Evolutionary conservation across 2,888 invertebrate genomes (phyloP).

Genomic region (Lasius fuliginosus): DNA sequence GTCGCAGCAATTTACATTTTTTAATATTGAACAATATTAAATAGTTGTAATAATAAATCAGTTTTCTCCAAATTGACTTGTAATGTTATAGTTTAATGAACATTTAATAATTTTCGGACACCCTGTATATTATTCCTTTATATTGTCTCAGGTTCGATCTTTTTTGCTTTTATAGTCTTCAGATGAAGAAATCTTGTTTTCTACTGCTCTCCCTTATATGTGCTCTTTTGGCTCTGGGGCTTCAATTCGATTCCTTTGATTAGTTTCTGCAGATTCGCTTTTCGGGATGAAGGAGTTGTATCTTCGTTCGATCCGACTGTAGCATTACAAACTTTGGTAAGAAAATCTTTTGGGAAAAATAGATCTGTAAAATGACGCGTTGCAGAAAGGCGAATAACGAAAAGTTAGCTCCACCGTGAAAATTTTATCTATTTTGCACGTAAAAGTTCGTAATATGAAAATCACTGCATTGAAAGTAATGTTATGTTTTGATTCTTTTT

Average conservation of each 20-base stretch:
- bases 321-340: constrained; percentile 18
- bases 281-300: constrained; percentile 31
- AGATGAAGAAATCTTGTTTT: constrained; percentile 38
- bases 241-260: constrained; percentile 47
- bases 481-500: not conserved
- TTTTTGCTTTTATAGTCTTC: constrained; percentile 1
- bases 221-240: constrained; percentile 24
- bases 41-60: not conserved
- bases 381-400: constrained; percentile 8
- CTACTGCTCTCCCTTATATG: constrained; percentile 23
- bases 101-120: not conserved
- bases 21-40: not conserved
- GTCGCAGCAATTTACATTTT: not conserved
- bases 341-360: not conserved
- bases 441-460: constrained; percentile 5
- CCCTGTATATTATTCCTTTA: not conserved
- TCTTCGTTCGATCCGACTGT: constrained; percentile 25
- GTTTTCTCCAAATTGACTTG: not conserved
- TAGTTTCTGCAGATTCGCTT: constrained; percentile 45
- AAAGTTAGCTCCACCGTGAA: not conserved
- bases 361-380: constrained; percentile 6
- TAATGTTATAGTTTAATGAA: not conserved
- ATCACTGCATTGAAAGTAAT: not conserved
- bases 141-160: not conserved
- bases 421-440: not conserved